phyloP scores from a whole-genome alignment of 2,888 invertebrate genomes.

The Eristalis tenax region DNA sequence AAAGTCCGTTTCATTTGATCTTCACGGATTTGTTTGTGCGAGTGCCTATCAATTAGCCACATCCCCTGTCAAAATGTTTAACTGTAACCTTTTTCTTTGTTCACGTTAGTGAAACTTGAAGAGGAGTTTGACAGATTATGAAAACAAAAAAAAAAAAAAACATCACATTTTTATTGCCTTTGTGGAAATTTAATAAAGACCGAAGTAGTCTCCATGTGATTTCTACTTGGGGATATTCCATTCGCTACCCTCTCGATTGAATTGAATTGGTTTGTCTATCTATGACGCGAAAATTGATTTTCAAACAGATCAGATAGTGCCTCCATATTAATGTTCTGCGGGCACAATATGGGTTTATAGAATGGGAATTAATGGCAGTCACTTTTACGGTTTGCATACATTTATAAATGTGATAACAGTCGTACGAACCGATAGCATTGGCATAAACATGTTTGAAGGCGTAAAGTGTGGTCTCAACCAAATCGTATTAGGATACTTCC shows the following conservation, averaged over 20 bases:
- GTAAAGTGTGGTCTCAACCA: background rate
- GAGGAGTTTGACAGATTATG: background rate
- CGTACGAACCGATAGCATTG: background rate
- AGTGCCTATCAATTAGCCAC: background rate
- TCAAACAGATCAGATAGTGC: background rate
- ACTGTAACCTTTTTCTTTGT: background rate
- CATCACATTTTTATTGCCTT: background rate
- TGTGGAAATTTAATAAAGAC: background rate
- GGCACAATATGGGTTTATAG: background rate
- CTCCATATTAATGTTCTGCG: background rate
- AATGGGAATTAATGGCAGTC: background rate
- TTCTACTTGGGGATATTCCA: background rate
- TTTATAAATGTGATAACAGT: background rate
- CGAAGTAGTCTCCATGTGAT: background rate
- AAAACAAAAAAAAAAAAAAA: background rate
- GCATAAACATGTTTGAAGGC: background rate
- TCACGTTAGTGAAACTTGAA: background rate
- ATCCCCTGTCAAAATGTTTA: background rate
- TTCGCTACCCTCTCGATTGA: background rate
- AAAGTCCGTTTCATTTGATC: background rate
- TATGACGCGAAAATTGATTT: background rate
- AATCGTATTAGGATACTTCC: background rate
- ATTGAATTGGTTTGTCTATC: background rate
- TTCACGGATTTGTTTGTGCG: no score
- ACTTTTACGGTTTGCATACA: background rate